phyloP scores from a whole-genome alignment of 2,888 invertebrate species.

The Lottia gigantea region DNA sequence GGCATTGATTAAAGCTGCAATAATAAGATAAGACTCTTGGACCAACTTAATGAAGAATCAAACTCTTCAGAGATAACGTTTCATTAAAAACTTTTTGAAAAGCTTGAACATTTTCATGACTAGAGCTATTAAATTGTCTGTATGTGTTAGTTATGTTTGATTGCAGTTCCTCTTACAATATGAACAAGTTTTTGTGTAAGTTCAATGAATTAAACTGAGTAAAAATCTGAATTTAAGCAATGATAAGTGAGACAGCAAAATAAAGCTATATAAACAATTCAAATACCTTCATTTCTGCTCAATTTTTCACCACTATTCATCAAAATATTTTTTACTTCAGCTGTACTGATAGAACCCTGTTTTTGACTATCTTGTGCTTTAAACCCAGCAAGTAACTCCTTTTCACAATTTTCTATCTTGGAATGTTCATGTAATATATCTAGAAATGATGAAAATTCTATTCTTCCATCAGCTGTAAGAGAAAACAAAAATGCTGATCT shows the following conservation, averaged over 20 bases:
- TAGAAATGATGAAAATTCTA: conserved; percentile 88
- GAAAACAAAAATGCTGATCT: too few relatives aligned
- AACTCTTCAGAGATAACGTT: too few relatives aligned
- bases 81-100: too few relatives aligned
- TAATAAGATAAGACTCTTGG: too few relatives aligned
- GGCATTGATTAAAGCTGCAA: too few relatives aligned
- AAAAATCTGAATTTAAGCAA: neutral
- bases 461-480: conserved; percentile 48
- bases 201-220: too few relatives aligned
- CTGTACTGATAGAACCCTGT: conserved; percentile 78
- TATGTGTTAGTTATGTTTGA: too few relatives aligned
- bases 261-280: neutral
- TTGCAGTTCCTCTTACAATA: too few relatives aligned
- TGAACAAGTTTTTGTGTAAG: too few relatives aligned
- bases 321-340: conserved; percentile 85
- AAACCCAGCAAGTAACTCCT: conserved; percentile 89
- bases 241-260: neutral
- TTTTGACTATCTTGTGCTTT: conserved; percentile 77
- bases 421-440: conserved; percentile 92
- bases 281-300: conserved; percentile 74
- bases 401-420: conserved; percentile 83
- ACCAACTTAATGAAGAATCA: too few relatives aligned
- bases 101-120: too few relatives aligned
- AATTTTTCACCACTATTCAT: conserved; percentile 93
- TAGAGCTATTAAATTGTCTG: too few relatives aligned